Conservation (phyloP, 2,113 vertebrate species). For the cat (Felis catus) region DNA sequence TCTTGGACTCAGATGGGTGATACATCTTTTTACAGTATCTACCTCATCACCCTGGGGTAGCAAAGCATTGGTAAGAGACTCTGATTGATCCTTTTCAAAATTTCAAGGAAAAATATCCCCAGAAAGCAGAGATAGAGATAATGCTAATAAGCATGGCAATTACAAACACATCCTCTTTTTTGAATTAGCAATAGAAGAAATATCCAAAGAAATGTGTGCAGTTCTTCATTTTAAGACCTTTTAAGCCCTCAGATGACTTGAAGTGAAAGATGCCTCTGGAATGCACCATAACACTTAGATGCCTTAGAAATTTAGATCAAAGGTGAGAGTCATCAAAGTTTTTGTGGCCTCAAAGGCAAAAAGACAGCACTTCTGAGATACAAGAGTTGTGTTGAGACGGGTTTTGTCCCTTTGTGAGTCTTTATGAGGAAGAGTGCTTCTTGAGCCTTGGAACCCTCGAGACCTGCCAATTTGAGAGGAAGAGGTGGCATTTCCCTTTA, state of each 20-base stretch:
- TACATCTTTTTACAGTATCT: background rate
- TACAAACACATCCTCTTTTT: background rate
- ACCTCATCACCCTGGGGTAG: background rate
- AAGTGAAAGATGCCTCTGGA: conserved; percentile 39
- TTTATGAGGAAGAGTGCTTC: conserved; percentile 20
- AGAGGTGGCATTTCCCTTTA: conserved; percentile 53
- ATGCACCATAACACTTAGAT: background rate
- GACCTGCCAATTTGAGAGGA: background rate
- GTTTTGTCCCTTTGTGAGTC: background rate
- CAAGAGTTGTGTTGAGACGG: background rate
- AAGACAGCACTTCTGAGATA: background rate
- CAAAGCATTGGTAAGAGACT: background rate
- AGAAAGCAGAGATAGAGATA: background rate
- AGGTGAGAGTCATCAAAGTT: conserved; percentile 60
- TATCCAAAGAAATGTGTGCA: background rate
- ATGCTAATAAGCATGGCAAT: background rate
- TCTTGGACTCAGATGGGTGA: background rate
- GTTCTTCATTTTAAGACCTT: conserved; percentile 17
- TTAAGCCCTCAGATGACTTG: background rate
- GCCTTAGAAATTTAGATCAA: conserved; percentile 65
- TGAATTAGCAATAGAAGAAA: conserved; percentile 16
- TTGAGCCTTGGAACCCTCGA: background rate
- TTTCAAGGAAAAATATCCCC: background rate
- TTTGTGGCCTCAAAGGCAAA: conserved; percentile 57
- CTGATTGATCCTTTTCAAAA: background rate